Evolutionary conservation across 37 sponge, comb jelly and placozoan species (phyloP).

Genomic region (Haliclona indistincta): DNA sequence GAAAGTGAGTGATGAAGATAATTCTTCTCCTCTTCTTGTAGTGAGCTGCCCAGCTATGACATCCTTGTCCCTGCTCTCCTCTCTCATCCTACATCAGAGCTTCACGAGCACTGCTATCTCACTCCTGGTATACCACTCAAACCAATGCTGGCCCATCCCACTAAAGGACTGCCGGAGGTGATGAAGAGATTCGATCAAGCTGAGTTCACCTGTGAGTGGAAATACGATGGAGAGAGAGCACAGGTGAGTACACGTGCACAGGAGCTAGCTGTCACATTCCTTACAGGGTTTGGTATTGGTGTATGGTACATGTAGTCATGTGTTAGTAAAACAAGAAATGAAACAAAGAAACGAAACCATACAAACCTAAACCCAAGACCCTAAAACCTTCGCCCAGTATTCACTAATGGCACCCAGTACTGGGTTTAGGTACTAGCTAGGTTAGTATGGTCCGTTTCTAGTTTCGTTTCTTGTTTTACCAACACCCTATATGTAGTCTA

Average conservation of each 20-base stretch:
- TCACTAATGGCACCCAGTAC: no score
- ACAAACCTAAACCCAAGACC: no score
- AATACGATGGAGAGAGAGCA: slow-evolving; percentile 98
- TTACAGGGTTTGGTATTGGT: neutral
- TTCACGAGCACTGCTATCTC: slow-evolving; percentile 80
- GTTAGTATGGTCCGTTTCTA: no score
- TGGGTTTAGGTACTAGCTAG: no score
- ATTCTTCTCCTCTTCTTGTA: slow-evolving; percentile 24
- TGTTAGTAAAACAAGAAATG: neutral
- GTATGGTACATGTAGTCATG: neutral
- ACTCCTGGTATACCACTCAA: slow-evolving; percentile 98
- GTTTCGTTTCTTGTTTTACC: no score
- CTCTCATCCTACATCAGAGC: slow-evolving; percentile 68
- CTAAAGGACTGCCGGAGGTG: slow-evolving; percentile 94
- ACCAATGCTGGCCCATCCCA: slow-evolving; percentile 99
- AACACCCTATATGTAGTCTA: no score
- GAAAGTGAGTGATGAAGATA: neutral
- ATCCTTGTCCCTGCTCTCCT: slow-evolving; percentile 79
- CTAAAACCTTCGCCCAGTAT: no score
- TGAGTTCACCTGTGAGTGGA: slow-evolving; percentile 95
- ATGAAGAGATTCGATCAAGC: slow-evolving; percentile 80
- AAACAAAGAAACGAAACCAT: neutral
- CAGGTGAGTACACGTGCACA: slow-evolving; percentile 55
- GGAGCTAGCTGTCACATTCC: neutral
- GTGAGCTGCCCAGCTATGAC: slow-evolving; percentile 95